These are phyloP conservation scores for Sebastes wilsoni DNA, from an alignment of 2,797 vertebrate genomes.

Conservation along the genomic window DNA sequence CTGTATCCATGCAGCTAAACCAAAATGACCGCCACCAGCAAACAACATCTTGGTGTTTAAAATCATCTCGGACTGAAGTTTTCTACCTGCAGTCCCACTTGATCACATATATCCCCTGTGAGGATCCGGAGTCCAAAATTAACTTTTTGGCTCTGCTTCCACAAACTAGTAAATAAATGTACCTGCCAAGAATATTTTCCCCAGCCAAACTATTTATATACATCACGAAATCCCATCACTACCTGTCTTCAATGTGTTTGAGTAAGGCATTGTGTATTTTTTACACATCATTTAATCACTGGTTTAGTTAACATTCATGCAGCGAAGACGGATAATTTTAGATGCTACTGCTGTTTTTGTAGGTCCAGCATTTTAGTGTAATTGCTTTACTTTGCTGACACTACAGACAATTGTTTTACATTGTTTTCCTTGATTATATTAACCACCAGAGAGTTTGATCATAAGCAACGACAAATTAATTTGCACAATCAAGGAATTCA, in stretches of 20 bases:
- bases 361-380: neutral
- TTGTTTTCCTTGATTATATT: neutral
- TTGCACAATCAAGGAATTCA: neutral
- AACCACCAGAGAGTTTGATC: neutral
- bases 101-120: neutral
- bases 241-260: neutral
- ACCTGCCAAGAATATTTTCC: neutral
- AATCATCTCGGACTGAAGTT: neutral
- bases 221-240: neutral
- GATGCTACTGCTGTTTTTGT: neutral
- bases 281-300: neutral
- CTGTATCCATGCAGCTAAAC: neutral
- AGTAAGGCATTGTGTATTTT: neutral
- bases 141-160: neutral
- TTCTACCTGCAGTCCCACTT: neutral
- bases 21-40: neutral
- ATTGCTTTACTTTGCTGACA: neutral
- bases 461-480: neutral
- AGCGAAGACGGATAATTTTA: neutral
- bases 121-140: neutral
- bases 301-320: neutral
- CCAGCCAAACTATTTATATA: neutral
- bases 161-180: neutral
- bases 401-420: neutral
- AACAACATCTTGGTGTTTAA: neutral